phyloP scores from a whole-genome alignment of 2,797 vertebrate genomes.

The Steatocranus sp. region DNA sequence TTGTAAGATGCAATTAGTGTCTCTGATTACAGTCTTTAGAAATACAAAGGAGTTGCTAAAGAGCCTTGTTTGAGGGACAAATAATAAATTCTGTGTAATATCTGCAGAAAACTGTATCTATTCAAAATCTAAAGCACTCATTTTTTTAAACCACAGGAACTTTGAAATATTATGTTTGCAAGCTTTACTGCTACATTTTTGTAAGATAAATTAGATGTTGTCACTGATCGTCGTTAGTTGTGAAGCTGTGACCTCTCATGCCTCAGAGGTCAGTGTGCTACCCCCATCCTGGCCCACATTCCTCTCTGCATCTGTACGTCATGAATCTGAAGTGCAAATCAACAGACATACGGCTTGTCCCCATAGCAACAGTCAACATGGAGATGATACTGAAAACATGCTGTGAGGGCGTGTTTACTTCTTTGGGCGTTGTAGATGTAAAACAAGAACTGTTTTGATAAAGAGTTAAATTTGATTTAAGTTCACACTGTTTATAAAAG shows the following conservation, averaged over 20 bases:
- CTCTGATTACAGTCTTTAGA: neutral
- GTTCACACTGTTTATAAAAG: neutral
- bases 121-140: neutral
- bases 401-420: neutral
- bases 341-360: neutral
- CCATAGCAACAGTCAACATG: neutral
- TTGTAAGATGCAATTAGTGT: neutral
- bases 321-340: neutral
- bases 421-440: neutral
- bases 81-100: neutral
- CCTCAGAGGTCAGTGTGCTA: slow-evolving; percentile 9
- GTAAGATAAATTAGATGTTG: neutral
- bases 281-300: slow-evolving; percentile 2
- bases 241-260: neutral
- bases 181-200: neutral
- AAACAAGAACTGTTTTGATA: neutral
- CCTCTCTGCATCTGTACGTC: neutral
- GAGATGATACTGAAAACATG: neutral
- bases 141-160: neutral
- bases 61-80: neutral
- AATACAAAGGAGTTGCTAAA: neutral
- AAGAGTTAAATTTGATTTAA: neutral
- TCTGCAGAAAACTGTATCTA: neutral
- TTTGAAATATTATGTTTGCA: neutral
- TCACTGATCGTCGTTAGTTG: neutral